Evolutionary conservation across 2,888 invertebrate species (phyloP).

Genomic region (Ophioninae sp.): DNA sequence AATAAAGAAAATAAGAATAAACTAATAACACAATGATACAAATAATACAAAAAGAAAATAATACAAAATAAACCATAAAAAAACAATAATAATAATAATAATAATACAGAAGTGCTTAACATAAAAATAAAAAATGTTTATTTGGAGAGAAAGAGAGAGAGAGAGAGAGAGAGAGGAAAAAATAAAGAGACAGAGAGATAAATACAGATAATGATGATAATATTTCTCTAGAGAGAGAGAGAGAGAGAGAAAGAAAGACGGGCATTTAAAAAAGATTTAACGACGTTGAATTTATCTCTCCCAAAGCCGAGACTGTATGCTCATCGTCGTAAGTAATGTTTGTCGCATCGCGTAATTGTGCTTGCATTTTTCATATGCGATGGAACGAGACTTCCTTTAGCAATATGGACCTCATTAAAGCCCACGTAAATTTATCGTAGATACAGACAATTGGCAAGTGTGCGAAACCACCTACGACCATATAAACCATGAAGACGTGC

Average conservation of each 20-base stretch:
- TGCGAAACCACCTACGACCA: background rate
- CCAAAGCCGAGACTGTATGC: constrained; percentile 61
- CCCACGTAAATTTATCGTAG: constrained; percentile 33
- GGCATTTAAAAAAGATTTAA: constrained; percentile 61
- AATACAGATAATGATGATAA: too few species aligned
- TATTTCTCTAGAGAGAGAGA: too few species aligned
- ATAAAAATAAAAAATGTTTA: too few species aligned
- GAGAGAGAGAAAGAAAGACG: background rate
- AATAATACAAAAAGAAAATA: too few species aligned
- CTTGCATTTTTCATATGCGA: constrained; percentile 57
- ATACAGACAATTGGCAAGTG: constrained; percentile 2
- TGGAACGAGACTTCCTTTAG: constrained; percentile 42
- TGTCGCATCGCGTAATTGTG: constrained; percentile 56
- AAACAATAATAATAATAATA: too few species aligned
- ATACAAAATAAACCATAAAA: too few species aligned
- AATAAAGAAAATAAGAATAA: too few species aligned
- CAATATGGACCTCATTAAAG: constrained; percentile 23
- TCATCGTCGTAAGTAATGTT: constrained; percentile 65
- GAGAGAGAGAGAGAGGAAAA: too few species aligned
- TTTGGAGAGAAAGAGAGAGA: too few species aligned
- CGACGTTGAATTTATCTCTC: constrained; percentile 73
- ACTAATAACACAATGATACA: too few species aligned
- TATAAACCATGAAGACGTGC: constrained; percentile 1
- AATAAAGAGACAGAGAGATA: too few species aligned
- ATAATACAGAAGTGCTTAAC: too few species aligned